A percentile compares a stretch with the other conserved stretches of the same genome.
Evolutionary conservation across 1,140 invertebrate species (phyloP).

Genomic region (Camponotus vicinus): DNA sequence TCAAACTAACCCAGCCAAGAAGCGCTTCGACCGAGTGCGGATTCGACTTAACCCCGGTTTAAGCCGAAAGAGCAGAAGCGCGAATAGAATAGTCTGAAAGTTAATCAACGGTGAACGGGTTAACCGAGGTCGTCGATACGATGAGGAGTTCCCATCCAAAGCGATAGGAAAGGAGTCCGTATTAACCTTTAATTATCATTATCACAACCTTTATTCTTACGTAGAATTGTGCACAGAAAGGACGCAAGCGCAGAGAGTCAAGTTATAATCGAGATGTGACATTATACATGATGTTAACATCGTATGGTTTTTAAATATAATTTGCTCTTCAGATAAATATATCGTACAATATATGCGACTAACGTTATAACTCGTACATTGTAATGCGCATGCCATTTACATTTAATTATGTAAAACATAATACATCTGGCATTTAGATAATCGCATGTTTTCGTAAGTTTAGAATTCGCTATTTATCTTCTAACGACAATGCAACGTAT

Average conservation of each 20-base stretch:
- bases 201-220: slow-evolving; percentile 39
- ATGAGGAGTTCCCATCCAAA: slow-evolving; percentile 12
- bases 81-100: slow-evolving; percentile 39
- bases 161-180: background rate
- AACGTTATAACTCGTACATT: slow-evolving; percentile 14
- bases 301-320: slow-evolving; percentile 34
- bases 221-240: too few relatives aligned
- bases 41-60: slow-evolving; percentile 42
- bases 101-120: slow-evolving; percentile 36
- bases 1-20: slow-evolving; percentile 50
- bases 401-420: slow-evolving; percentile 48
- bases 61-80: slow-evolving; percentile 20
- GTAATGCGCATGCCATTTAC: slow-evolving; percentile 58
- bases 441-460: background rate
- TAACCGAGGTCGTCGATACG: slow-evolving; percentile 47
- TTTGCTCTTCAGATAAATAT: slow-evolving; percentile 30
- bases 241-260: background rate
- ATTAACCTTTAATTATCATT: slow-evolving; percentile 38
- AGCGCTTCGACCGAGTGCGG: background rate
- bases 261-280: background rate
- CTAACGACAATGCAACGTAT: background rate
- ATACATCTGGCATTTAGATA: background rate
- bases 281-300: background rate
- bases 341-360: background rate
- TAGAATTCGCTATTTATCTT: slow-evolving; percentile 21